phyloP scores from a whole-genome alignment of 2,888 invertebrate genomes.

The Nezara viridula region DNA sequence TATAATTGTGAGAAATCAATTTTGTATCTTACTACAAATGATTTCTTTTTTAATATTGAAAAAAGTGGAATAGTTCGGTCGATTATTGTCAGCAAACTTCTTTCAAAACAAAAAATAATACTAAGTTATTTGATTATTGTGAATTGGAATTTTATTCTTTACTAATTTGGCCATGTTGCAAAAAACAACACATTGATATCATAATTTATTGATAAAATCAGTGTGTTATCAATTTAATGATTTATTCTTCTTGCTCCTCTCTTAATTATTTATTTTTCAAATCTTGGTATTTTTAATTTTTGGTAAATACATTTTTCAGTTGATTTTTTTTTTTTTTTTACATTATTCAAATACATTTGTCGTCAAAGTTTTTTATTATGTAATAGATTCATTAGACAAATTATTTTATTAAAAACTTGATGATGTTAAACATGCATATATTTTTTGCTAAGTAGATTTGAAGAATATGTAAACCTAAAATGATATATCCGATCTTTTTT shows the following conservation, averaged over 20 bases:
- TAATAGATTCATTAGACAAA: background rate
- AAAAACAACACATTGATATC: no score
- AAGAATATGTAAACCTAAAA: slow-evolving; percentile 9
- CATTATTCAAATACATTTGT: background rate
- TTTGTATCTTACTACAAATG: background rate
- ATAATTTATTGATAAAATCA: no score
- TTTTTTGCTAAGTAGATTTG: slow-evolving; percentile 31
- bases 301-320: no score
- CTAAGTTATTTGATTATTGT: no score
- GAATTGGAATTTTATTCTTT: no score
- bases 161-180: background rate
- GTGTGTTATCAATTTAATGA: background rate
- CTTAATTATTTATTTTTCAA: background rate
- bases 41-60: background rate
- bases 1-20: background rate
- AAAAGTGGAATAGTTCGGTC: no score
- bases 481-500: slow-evolving; percentile 9
- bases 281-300: background rate
- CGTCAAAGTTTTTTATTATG: background rate
- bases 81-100: background rate
- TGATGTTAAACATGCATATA: slow-evolving; percentile 14
- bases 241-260: background rate
- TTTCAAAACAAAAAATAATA: no score
- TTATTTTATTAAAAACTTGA: background rate
- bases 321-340: no score